Evolutionary conservation across 2,113 vertebrate genomes (phyloP).

Genomic region (Microcebus murinus): DNA sequence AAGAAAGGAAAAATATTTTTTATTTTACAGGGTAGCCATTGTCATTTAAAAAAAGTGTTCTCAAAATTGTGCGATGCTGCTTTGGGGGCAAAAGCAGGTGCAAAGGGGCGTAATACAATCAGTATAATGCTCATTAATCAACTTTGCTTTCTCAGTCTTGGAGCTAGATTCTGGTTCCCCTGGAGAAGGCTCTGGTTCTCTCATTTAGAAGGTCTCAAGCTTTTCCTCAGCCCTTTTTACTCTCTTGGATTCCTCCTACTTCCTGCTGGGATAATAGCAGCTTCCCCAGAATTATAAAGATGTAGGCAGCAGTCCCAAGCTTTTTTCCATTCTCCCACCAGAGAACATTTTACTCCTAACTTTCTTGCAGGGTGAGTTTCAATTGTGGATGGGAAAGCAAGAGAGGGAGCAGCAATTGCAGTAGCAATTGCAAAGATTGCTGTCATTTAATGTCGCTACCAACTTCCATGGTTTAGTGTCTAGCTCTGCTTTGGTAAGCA

Average conservation of each 20-base stretch:
- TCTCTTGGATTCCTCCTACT: neutral
- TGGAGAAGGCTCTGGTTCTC: neutral
- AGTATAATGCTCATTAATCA: neutral
- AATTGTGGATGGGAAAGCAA: neutral
- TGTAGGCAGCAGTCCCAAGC: neutral
- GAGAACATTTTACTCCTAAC: neutral
- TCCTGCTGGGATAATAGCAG: neutral
- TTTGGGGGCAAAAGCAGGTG: slow-evolving; percentile 9
- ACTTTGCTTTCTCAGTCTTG: slow-evolving; percentile 23
- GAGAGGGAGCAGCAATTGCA: neutral
- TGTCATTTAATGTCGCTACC: neutral
- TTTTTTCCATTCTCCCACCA: neutral
- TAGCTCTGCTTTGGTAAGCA: neutral
- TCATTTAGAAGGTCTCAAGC: neutral
- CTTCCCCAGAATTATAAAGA: neutral
- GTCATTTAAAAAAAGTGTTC: neutral
- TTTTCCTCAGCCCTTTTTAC: neutral
- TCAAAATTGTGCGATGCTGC: neutral
- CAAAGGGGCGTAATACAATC: neutral
- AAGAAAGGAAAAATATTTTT: neutral
- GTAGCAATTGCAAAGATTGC: neutral
- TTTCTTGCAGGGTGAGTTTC: neutral
- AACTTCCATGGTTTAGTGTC: neutral
- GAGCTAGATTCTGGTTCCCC: neutral
- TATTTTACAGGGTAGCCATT: neutral